phyloP scores from a whole-genome alignment of 1,140 invertebrate species.

The Atopsyche davidsoni region DNA sequence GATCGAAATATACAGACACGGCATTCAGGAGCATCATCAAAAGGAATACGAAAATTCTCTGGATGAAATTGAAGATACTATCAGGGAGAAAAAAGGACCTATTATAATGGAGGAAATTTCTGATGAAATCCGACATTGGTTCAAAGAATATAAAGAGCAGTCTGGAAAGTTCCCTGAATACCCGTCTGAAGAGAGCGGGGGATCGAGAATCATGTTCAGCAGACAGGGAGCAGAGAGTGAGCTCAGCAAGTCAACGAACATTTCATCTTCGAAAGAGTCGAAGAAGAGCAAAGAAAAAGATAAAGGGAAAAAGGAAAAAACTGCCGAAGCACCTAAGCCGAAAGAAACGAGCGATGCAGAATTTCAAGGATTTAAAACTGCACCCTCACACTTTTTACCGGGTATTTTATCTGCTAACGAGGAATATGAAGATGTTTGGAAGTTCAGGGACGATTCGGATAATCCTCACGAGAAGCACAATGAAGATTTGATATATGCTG shows the following conservation, averaged over 20 bases:
- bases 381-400: conserved; percentile 51
- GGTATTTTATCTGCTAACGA: conserved; percentile 55
- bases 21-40: conserved; percentile 55
- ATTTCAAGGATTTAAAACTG: conserved; percentile 48
- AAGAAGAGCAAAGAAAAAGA: conserved; percentile 64
- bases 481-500: conserved; percentile 71
- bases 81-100: conserved; percentile 56
- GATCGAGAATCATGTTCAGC: conserved; percentile 76
- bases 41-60: conserved; percentile 57
- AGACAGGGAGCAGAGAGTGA: conserved; percentile 68
- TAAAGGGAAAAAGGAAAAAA: conserved; percentile 47
- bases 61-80: conserved; percentile 50
- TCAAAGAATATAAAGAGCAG: conserved; percentile 67
- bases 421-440: conserved; percentile 69
- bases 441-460: conserved; percentile 65
- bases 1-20: conserved; percentile 53
- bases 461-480: conserved; percentile 61
- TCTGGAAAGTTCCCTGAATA: conserved; percentile 87
- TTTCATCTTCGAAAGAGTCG: conserved; percentile 67
- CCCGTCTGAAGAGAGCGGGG: conserved; percentile 83
- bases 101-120: conserved; percentile 75
- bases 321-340: conserved; percentile 45
- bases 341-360: conserved; percentile 56
- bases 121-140: conserved; percentile 80
- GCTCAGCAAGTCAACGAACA: conserved; percentile 66